These are phyloP conservation scores for Nephila pilipes DNA, from an alignment of 1,140 invertebrate genomes.

Conservation along the genomic window DNA sequence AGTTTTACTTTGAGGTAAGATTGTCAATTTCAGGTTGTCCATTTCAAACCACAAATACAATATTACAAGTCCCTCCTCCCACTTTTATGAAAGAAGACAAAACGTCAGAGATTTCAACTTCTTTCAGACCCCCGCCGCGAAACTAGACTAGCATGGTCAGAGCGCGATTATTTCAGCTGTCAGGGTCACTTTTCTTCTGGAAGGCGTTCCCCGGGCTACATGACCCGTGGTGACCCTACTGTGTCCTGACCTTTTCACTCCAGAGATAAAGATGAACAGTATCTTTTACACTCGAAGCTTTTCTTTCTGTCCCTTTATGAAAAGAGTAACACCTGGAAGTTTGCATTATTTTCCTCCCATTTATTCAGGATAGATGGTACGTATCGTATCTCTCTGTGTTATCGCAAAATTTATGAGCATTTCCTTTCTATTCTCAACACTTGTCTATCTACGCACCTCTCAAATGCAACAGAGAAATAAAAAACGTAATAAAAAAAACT, in stretches of 20 bases:
- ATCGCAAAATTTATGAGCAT: background rate
- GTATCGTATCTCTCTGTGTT: background rate
- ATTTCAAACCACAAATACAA: too few species aligned
- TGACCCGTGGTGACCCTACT: background rate
- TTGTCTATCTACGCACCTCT: too few species aligned
- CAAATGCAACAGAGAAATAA: too few species aligned
- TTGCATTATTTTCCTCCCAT: background rate
- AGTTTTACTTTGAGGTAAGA: too few species aligned
- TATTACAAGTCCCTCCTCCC: background rate
- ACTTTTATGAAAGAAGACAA: background rate
- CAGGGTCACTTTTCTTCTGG: background rate
- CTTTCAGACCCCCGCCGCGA: constrained; percentile 34
- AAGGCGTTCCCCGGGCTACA: background rate
- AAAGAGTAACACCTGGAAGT: constrained; percentile 21
- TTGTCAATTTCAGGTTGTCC: too few species aligned
- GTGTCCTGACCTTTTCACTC: background rate
- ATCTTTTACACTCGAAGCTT: background rate
- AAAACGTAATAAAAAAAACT: background rate
- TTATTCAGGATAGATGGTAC: background rate
- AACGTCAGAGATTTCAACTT: constrained; percentile 12
- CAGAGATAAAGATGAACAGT: constrained; percentile 13
- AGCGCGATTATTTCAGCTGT: constrained; percentile 61
- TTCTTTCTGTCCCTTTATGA: background rate
- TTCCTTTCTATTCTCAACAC: too few species aligned
- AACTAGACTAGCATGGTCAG: too few species aligned